Evolutionary conservation across 2,888 invertebrate species (phyloP), one percentile per base, ranked within the genome.

Genomic region (Catocala nupta): DNA sequence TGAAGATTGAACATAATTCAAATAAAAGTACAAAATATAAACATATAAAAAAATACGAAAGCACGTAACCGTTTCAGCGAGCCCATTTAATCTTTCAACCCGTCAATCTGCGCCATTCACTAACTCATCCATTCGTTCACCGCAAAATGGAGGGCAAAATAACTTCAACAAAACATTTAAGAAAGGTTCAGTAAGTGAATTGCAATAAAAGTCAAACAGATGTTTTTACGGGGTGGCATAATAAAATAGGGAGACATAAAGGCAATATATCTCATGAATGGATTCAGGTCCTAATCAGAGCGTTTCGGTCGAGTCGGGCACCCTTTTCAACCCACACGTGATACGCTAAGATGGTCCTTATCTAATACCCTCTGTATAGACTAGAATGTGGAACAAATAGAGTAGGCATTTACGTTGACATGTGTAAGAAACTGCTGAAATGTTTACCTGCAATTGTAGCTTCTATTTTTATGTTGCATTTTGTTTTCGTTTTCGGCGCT

Each of bases 291-390:
- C 79, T 79, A 82, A 81, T 81, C 82, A 82, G 76, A 59, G 59
- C 51, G 65, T 62, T 66, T 55, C 70, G 76, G 68, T 53, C 53
- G 52, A 62, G 61, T 56, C 54, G 63, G 66, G 57, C 71, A 82
- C 81, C 82, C 81, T 82, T 80, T 75, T 82, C 81, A 81, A 80
- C 76, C 75, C 78, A 70, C 77, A 73, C 68, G 71, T 71, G 74
- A 72, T 71, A 73, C 63, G 65, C 25, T 44, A 54, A 53, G 67
- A 53, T 66, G 68, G 49, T 65, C 61, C 65, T 73, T 78, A 77
- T 75, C 78, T 71, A 63, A 70, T 66, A 64, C 64, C 53, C 5
- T 47, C 47, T 53, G 69, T 60, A 60, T 61, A 39, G 25, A n/a
- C n/a, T n/a, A n/a, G n/a, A n/a, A n/a, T n/a, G n/a, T n/a, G n/a